A percentile compares a stretch with the other conserved stretches of the same genome.
Conservation (phyloP, 2,113 vertebrate genomes). For the Labrus mixtus region DNA sequence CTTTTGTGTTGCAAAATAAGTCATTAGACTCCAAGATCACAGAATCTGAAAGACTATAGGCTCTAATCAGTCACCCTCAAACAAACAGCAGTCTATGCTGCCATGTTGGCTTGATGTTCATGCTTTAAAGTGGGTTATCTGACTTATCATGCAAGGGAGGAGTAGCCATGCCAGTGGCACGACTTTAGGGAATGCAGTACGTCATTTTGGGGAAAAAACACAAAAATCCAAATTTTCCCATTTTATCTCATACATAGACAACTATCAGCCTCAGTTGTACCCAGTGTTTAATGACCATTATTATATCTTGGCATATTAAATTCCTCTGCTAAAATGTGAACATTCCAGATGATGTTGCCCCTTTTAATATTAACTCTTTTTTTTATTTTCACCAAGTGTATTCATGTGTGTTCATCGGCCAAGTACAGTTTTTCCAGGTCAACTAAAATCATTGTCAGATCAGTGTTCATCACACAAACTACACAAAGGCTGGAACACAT, state of each 20-base stretch:
- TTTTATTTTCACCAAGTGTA: conserved; percentile 30
- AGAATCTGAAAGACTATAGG: not conserved
- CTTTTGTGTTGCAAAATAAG: conserved; percentile 14
- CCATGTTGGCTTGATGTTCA: no score
- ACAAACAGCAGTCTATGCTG: not conserved
- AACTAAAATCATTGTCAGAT: conserved; percentile 46
- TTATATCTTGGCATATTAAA: not conserved
- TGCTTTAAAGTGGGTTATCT: no score
- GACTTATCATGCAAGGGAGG: no score
- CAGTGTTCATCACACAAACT: conserved; percentile 28
- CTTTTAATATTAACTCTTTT: conserved; percentile 42
- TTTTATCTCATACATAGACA: no score
- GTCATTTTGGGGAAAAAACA: no score
- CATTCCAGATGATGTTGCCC: conserved; percentile 4
- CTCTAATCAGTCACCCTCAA: conserved; percentile 12
- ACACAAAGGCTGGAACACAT: conserved; percentile 19
- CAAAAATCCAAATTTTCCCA: no score
- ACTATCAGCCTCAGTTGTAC: no score
- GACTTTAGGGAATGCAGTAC: no score
- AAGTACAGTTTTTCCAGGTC: conserved; percentile 49
- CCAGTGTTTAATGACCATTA: not conserved
- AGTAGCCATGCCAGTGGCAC: no score
- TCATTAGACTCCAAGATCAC: conserved; percentile 32
- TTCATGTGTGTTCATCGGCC: conserved; percentile 25
- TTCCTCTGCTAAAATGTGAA: not conserved